phyloP scores from a whole-genome alignment of 2,113 vertebrate genomes.

The Dinomys branickii region DNA sequence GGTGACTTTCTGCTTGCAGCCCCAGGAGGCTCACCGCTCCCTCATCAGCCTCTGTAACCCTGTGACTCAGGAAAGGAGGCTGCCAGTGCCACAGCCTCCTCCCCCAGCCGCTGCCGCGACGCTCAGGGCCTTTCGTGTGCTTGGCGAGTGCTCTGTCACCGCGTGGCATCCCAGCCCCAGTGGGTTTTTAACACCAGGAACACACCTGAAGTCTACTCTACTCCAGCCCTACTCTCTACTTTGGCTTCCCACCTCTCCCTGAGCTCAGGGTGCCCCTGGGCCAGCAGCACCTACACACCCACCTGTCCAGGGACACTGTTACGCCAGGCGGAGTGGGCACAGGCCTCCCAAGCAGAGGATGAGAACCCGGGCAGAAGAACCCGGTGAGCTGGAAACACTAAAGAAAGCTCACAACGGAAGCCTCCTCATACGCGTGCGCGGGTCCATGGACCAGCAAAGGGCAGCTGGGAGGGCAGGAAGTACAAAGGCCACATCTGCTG shows the following conservation, averaged over 20 bases:
- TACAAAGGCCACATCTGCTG: background rate
- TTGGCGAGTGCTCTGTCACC: background rate
- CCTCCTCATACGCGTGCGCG: background rate
- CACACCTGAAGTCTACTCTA: background rate
- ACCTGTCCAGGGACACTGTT: fast-evolving
- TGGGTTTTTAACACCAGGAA: background rate
- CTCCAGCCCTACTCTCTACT: background rate
- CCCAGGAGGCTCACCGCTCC: background rate
- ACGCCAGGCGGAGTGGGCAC: background rate
- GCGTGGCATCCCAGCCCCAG: background rate
- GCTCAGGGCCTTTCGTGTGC: background rate
- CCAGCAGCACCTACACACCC: background rate
- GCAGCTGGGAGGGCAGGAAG: background rate
- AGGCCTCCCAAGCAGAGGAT: background rate
- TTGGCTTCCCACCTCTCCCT: background rate
- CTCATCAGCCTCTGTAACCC: background rate
- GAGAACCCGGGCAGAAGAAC: background rate
- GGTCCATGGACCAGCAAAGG: background rate
- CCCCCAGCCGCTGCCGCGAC: background rate
- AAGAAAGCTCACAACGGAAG: background rate
- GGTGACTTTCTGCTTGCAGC: background rate
- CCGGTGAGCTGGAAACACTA: background rate
- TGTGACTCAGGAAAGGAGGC: no score
- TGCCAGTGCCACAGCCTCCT: background rate
- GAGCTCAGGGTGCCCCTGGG: no score